Evolutionary conservation across 2,888 invertebrate species (phyloP), one percentile per base, ranked within the genome.

Genomic region (Octonoba sinensis): DNA sequence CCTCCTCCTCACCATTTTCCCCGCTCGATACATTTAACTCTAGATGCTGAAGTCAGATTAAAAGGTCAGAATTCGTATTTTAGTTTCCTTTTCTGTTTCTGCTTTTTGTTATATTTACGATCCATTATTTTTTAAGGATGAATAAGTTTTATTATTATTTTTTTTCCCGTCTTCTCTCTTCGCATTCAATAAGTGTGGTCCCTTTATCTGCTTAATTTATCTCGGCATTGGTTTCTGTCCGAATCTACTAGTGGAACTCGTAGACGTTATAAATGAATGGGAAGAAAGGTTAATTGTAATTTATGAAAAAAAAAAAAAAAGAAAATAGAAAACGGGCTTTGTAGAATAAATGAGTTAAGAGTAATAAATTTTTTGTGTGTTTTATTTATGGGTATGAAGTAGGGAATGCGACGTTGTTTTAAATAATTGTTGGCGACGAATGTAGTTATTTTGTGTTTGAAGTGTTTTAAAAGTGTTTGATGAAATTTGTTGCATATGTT

Each of bases 201-300:
- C 36, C 67, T 73, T 74, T 81, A 81, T 81, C 79, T 62, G 69
- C 67, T 81, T 81, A 81, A 81, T 81, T 81, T 81, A 81, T 81
- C 79, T 81, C 67, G 8, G 69, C 73, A 81, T 81, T 62, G 76
- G 76, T 75, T 75, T 46, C 56, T 66, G 67, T 62, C 72, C 67
- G 75, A 36, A 36, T 36, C 36, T 36, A 6, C 36, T 60, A 49
- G 67, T 70, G 73, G 79, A 73, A 81, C 69, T 81, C 69, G 79
- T 81, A 81, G 79, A 81, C 72, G 79, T 81, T 73, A 74, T 81
- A 81, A 81, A 81, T 81, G 79, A 69, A 81, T 69, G 79, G 67
- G 74, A 69, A 74, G 78, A 81, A 81, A 81, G 79, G 79, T 81
- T 81, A 81, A 81, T 81, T 81, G 79, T 81, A 81, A 81, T 81